A percentile compares a stretch with the other conserved stretches of the same genome.
These are phyloP conservation scores for Malurus elegans DNA, from an alignment of 2,113 vertebrate genomes.

Conservation along the genomic window DNA sequence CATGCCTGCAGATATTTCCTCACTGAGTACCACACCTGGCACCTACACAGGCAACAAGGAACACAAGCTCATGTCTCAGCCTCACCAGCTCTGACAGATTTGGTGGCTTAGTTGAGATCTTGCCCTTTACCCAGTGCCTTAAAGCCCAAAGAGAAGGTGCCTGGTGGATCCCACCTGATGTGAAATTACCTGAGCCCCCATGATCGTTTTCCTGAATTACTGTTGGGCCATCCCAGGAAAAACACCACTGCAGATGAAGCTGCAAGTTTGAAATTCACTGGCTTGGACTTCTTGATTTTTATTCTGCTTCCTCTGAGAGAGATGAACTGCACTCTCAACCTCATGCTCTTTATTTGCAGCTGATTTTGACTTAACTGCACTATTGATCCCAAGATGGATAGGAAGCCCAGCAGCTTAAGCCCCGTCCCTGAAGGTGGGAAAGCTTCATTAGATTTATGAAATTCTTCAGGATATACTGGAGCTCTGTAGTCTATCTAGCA, in stretches of 20 bases:
- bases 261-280: background rate
- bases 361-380: conserved; percentile 38
- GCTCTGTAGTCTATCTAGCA: background rate
- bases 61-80: background rate
- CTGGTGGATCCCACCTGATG: background rate
- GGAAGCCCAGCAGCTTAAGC: background rate
- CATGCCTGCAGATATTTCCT: rapidly evolving
- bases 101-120: background rate
- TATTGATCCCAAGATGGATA: conserved; percentile 61
- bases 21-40: background rate
- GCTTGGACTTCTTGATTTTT: background rate
- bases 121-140: background rate
- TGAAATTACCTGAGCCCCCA: background rate
- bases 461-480: background rate
- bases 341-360: conserved; percentile 13
- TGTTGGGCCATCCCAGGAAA: background rate
- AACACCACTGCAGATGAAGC: background rate
- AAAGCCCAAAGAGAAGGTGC: background rate
- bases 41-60: background rate
- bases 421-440: background rate
- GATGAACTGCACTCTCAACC: conserved; percentile 6
- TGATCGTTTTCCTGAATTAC: background rate
- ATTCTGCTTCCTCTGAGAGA: background rate
- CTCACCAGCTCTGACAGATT: background rate
- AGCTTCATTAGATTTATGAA: conserved; percentile 52